Evolutionary conservation across 2,888 invertebrate species (phyloP), one percentile per base, ranked within the genome.

Genomic region (Congeria kusceri): DNA sequence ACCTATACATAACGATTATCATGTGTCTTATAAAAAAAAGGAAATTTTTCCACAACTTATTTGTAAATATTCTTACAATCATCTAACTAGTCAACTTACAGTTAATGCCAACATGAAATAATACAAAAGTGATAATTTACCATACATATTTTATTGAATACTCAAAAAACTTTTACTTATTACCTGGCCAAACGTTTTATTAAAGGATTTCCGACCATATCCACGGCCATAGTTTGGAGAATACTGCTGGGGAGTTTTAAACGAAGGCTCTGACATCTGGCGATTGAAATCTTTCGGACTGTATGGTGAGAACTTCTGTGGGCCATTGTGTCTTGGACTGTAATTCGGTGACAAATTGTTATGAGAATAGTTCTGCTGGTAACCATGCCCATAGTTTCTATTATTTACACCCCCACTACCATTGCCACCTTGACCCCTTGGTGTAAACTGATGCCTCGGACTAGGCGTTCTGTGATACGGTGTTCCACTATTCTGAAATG

Each of bases 211-310:
- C 71, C 80, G 83, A 15, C 83, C 80, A 63, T 68, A 79, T 29
- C 86, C 84, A 63, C 80, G 61, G 15, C 79, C 82, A 62, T 73
- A 70, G 27, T 78, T 77, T 49, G 83, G 77, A 32, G 80, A 80
- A 67, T 72, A 78, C 29, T 83, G 84, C 32, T 83, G 80, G 29
- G 86, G 83, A 20, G 82, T 75, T 77, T 81, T 84, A 69, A 84
- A 86, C 57, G 71, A 82, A 84, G 23, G 57, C 46, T 63, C 63
- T 73, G 25, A 58, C 61, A 47, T 79, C 80, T 56, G 46, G 25
- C 44, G 25, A 23, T 18, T 32, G 64, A 61, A 46, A 65, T 28
- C 58, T 58, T 49, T 61, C 59, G 27, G 58, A 47, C 29, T 72
- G 58, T 58, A 58, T 58, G 62, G 57, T 27, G 59, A 65, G 20